A percentile compares a stretch with the other conserved stretches of the same genome.
phyloP scores from a whole-genome alignment of 1,140 invertebrate species.

The Sitobion miscanthi region DNA sequence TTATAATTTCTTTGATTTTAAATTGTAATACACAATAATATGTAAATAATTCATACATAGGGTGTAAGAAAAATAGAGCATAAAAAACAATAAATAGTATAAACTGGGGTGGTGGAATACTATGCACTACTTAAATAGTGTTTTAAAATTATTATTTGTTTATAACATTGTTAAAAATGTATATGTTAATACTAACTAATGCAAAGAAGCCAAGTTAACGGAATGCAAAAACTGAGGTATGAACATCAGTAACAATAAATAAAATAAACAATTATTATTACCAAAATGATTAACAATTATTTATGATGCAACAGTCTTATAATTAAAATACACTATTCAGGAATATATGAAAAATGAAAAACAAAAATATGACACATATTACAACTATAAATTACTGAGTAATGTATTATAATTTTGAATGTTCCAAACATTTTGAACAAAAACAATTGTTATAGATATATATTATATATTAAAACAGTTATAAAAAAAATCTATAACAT shows the following conservation, averaged over 20 bases:
- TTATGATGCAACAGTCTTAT: neutral
- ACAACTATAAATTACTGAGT: neutral
- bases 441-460: neutral
- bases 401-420: neutral
- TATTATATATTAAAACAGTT: neutral
- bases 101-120: conserved; percentile 6
- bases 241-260: neutral
- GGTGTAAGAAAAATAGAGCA: conserved; percentile 39
- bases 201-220: neutral
- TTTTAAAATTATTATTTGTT: neutral
- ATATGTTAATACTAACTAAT: neutral
- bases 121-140: neutral
- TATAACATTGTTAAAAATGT: neutral
- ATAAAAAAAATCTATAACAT: conserved; percentile 5
- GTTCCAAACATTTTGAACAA: neutral
- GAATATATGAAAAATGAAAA: neutral
- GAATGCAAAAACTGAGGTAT: neutral
- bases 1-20: conserved; percentile 23
- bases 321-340: neutral
- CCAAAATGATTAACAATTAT: conserved; percentile 9
- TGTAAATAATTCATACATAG: conserved; percentile 33
- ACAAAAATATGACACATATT: neutral
- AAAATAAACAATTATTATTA: neutral
- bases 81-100: neutral
- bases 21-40: conserved; percentile 30